Conservation (phyloP, 2,888 invertebrate genomes). For the Cantharis rufa region DNA sequence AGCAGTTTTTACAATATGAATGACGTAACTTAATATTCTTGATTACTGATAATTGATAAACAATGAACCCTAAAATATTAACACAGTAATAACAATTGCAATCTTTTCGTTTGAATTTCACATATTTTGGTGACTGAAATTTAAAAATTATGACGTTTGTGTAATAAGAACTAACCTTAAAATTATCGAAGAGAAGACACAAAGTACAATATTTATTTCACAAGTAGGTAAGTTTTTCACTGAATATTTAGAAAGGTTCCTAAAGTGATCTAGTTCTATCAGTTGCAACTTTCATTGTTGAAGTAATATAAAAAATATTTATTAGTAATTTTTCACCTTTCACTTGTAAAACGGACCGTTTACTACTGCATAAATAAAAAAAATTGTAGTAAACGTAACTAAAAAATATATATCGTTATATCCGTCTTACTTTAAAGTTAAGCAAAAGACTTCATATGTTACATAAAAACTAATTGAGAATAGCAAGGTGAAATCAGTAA, state of each 20-base stretch:
- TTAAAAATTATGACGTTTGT: not conserved
- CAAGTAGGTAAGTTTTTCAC: not conserved
- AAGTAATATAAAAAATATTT: slow-evolving; percentile 1
- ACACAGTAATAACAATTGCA: not conserved
- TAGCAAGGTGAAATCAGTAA: not conserved
- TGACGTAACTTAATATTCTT: not conserved
- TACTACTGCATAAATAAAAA: not conserved
- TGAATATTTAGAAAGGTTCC: slow-evolving; percentile 13
- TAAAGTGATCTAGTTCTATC: slow-evolving; percentile 10
- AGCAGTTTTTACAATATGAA: not conserved
- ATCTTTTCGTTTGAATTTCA: not conserved
- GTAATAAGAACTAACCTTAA: slow-evolving; percentile 17
- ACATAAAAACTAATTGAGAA: not conserved
- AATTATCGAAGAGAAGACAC: slow-evolving; percentile 3
- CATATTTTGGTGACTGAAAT: not conserved
- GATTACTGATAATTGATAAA: not conserved
- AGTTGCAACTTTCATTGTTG: slow-evolving; percentile 12
- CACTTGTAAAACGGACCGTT: slow-evolving; percentile 1
- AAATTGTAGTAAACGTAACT: not conserved
- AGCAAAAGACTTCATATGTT: not conserved
- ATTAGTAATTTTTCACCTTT: slow-evolving; percentile 12
- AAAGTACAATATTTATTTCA: not conserved
- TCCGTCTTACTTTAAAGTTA: not conserved
- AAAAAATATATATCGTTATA: not conserved
- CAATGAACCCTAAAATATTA: not conserved